Conservation (phyloP, 1,140 invertebrate genomes). For the Lasioglossum albipes region DNA sequence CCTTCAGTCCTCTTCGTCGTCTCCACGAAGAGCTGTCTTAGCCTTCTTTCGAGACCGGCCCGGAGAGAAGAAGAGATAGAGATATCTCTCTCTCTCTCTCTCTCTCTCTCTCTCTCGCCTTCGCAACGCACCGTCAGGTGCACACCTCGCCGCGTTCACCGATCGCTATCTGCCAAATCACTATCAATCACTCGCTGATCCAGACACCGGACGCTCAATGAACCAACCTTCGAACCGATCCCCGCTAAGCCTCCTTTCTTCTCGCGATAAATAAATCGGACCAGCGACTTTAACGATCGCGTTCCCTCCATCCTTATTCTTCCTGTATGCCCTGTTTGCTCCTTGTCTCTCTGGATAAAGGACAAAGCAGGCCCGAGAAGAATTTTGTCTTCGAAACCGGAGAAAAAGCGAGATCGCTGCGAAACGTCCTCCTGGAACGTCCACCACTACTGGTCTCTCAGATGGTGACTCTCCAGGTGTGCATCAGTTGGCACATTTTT, state of each 20-base stretch:
- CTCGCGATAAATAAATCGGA: constrained; percentile 66
- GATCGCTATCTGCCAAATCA: constrained; percentile 73
- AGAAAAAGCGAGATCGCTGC: no score
- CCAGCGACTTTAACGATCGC: constrained; percentile 58
- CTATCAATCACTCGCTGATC: constrained; percentile 70
- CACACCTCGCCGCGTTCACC: constrained; percentile 52
- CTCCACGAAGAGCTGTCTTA: constrained; percentile 31
- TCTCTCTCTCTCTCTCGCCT: no score
- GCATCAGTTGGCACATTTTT: no score
- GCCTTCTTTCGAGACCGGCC: background rate
- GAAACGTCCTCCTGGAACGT: no score
- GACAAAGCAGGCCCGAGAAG: background rate
- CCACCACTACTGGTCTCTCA: no score
- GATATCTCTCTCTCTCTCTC: no score
- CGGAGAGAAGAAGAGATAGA: background rate
- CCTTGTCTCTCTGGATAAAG: no score
- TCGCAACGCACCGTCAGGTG: constrained; percentile 50
- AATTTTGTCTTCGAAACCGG: background rate
- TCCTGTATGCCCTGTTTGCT: background rate
- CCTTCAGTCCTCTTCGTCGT: constrained; percentile 8
- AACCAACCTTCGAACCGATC: constrained; percentile 57
- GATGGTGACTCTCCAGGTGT: no score
- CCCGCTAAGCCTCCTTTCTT: constrained; percentile 51
- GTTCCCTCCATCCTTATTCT: background rate
- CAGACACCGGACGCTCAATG: constrained; percentile 61